Evolutionary conservation across 2,113 vertebrate species (phyloP), one percentile per base, ranked within the genome.

Genomic region (Psittacula cyanocephala): DNA sequence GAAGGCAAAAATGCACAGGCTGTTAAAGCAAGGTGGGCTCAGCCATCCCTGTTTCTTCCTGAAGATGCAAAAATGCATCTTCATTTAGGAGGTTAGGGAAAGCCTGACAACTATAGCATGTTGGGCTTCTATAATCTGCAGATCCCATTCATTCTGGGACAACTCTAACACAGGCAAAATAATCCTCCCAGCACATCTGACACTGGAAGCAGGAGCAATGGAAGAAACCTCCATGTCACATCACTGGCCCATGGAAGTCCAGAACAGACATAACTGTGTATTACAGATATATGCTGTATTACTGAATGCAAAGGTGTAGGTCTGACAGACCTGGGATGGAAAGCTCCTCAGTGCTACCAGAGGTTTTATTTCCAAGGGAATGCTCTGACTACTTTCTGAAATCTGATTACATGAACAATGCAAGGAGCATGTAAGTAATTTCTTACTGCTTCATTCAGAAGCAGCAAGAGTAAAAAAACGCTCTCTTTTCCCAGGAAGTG

Each of bases 181-280:
- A 79, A 93, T 46, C 17, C 52, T 72, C 13, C 1, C 33, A 81
- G 60, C 5, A 92, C 11, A 53, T 3, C 1, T 75, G 16, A 65
- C 25, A n/a, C 20, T 0, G 1, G 63, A 92, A 83, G 27, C 35
- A 44, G 24, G 13, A 81, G 55, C 53, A 65, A 67, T 41, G 46
- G 37, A 81, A 92, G 37, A 74, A 63, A 71, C 17, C 17, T 68
- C n/a, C 1, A 0, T 25, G 49, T 64, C 1, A 0, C 46, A 37
- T 20, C 63, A 31, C 24, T 25, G 28, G 33, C 27, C 46, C 55
- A 14, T 2, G 18, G 41, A 70, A 75, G 23, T n/a, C 50, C n/a
- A 35, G 41, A 89, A 43, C 69, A 89, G 53, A 22, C 7, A 3
- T 6, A 63, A 68, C 4, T 28, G 8, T 35, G 3, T n/a, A 18